Evolutionary conservation across 2,113 vertebrate species (phyloP).

Genomic region (Copsychus sechellarum): DNA sequence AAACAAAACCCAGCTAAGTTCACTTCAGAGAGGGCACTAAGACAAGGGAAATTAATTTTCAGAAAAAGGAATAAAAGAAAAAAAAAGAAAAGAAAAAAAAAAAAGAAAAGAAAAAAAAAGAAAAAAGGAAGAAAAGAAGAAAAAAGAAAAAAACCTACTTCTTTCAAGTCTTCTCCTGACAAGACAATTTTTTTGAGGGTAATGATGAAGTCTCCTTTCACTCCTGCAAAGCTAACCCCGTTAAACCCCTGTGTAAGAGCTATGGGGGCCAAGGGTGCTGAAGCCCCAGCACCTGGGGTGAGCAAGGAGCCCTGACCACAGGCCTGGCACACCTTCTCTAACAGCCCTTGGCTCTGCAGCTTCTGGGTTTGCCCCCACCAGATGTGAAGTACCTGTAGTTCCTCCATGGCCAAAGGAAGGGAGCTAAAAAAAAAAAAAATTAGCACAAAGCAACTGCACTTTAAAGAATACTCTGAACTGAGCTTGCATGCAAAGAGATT

Average conservation of each 20-base stretch:
- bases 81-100: not conserved
- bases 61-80: not conserved
- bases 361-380: not conserved
- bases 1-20: not conserved
- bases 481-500: not conserved
- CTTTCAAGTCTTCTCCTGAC: not conserved
- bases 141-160: not conserved
- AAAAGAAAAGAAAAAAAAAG: no score
- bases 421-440: not conserved
- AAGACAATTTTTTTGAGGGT: not conserved
- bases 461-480: not conserved
- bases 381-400: not conserved
- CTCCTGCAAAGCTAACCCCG: not conserved
- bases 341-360: not conserved
- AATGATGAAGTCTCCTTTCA: not conserved
- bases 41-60: not conserved
- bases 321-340: accelerated
- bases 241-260: not conserved
- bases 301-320: not conserved
- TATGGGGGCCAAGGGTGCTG: not conserved
- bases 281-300: not conserved
- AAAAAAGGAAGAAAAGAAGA: no score
- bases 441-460: not conserved
- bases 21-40: not conserved
- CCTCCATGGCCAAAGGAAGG: not conserved